Base-by-base conservation (phyloP, 2,797 vertebrate species). In the Gymnocypris eckloni region DNA sequence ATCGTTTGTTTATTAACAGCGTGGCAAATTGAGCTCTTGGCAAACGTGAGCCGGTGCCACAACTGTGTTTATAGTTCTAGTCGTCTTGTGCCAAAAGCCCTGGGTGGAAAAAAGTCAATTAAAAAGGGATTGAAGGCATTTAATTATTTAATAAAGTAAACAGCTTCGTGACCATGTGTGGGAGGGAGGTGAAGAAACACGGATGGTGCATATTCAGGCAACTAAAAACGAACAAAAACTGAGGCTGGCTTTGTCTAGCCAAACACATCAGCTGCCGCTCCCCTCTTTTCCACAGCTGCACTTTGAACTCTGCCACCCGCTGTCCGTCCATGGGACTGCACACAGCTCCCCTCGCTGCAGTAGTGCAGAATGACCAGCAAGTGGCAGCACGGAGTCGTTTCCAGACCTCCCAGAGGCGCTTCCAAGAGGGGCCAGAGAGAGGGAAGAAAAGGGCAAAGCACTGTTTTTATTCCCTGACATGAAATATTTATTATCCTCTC, bases 371-470 rank as follows among this genome's bases (percentile, higher is more conserved):
- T 43, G 76, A 69, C 91, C 97, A 97, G 96, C 91, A 92, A 92
- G 96, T 89, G 97, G 97, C 96, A 97, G 96, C 95, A 97, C 97
- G 96, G 96, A 88, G 94, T 94, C 90, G 89, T 78, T 91, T 16
- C 52, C 90, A 92, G 88, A 87, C 89, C 70, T 69, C 75, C 87
- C 25, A 89, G 86, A 84, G 86, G 37, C 86, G 88, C 87, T 89
- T 87, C 88, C 89, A 88, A 90, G 85, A 48, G 89, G 89, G 90
- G 89, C 91, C 87, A 89, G 79, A 45, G 43, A 78, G 88, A 90
- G 92, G 90, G 91, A 81, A 81, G 79, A 93, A 94, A 94, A 93
- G 92, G 91, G 92, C 90, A 94, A 93, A 93, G 91, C 88, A 93
- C 89, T 92, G 93, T 95, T 94, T 95, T 94, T 90, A 94, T 95